Conservation (phyloP, 2,888 invertebrate species). For the Eupithecia subumbrata region DNA sequence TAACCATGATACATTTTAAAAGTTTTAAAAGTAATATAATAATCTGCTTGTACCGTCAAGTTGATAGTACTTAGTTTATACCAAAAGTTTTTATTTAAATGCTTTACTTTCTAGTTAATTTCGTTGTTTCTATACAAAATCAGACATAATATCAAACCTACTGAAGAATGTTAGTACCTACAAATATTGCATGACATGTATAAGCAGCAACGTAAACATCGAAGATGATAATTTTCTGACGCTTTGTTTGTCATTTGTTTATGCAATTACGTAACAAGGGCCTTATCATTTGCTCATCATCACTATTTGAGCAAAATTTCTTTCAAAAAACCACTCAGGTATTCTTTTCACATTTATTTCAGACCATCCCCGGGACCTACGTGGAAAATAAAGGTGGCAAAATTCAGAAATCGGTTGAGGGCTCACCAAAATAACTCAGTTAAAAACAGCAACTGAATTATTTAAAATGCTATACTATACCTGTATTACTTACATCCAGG, state of each 20-base stretch:
- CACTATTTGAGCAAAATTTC: not conserved
- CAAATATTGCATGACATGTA: not conserved
- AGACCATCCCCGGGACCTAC: not conserved
- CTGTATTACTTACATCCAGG: not conserved
- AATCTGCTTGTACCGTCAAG: no score
- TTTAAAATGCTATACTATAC: no score
- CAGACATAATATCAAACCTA: not conserved
- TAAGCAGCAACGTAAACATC: conserved; percentile 12
- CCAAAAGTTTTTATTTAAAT: no score
- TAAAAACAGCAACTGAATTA: not conserved
- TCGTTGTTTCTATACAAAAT: not conserved
- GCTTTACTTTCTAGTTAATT: no score
- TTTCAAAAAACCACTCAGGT: not conserved
- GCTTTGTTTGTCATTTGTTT: conserved; percentile 10
- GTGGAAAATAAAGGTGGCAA: not conserved
- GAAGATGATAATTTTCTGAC: conserved; percentile 22
- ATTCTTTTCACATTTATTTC: not conserved
- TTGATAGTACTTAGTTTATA: no score
- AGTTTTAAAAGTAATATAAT: no score
- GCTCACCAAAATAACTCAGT: not conserved
- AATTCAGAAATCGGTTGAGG: not conserved
- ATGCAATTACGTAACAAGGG: conserved; percentile 7
- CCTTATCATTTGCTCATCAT: conserved; percentile 3
- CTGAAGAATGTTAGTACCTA: not conserved
- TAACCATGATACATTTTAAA: no score